Conservation (phyloP, 2,113 vertebrate genomes). For the Apteryx mantelli region DNA sequence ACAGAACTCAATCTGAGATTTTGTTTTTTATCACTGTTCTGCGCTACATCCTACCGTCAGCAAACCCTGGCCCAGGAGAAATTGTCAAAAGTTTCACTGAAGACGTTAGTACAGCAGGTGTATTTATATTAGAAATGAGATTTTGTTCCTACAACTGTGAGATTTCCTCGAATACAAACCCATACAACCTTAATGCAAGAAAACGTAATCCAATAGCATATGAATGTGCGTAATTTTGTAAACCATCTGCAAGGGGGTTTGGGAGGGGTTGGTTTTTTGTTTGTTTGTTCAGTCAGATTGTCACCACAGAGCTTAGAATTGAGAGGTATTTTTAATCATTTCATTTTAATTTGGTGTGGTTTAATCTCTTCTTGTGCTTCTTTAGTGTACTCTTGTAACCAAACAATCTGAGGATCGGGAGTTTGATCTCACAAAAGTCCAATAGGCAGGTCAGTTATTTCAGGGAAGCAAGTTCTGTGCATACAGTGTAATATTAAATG, state of each 20-base stretch:
- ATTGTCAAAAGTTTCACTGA: neutral
- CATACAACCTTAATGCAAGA: neutral
- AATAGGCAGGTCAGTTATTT: no score
- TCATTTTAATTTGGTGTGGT: neutral
- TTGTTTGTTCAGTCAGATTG: neutral
- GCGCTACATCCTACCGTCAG: neutral
- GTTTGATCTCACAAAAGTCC: no score
- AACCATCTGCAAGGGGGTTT: neutral
- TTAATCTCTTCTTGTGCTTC: neutral
- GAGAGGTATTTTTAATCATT: neutral
- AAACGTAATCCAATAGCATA: neutral
- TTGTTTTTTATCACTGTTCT: neutral
- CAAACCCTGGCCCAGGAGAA: neutral
- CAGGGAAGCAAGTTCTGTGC: no score
- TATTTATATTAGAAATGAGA: neutral
- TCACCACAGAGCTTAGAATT: neutral
- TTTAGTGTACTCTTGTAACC: no score
- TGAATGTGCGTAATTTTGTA: neutral
- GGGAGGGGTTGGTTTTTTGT: neutral
- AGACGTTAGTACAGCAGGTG: neutral
- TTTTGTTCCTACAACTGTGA: neutral
- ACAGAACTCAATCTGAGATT: neutral
- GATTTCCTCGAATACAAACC: neutral
- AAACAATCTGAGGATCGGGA: no score
- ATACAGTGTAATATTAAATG: no score